phyloP scores from a whole-genome alignment of 2,888 invertebrate genomes.

The Gastrophysa polygoni region DNA sequence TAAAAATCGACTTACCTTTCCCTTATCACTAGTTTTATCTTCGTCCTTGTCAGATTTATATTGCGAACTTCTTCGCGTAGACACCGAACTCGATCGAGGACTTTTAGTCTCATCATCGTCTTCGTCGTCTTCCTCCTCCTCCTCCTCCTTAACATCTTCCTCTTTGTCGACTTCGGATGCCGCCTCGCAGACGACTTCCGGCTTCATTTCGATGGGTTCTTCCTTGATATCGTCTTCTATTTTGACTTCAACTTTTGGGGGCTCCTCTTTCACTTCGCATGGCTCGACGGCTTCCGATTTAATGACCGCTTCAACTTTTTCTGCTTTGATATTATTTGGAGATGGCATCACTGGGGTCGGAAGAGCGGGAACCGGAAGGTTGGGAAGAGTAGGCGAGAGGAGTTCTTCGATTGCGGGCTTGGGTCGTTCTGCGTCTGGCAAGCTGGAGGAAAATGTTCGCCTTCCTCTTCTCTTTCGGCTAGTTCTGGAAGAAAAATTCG shows the following conservation, averaged over 20 bases:
- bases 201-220: slow-evolving; percentile 32
- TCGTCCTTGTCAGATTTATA: slow-evolving; percentile 47
- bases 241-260: slow-evolving; percentile 20
- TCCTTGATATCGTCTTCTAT: slow-evolving; percentile 27
- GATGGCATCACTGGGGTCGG: slow-evolving; percentile 15
- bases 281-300: slow-evolving; percentile 29
- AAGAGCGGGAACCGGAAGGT: slow-evolving; percentile 24
- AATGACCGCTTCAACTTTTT: slow-evolving; percentile 19
- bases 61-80: slow-evolving; percentile 48
- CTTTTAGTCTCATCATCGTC: slow-evolving; percentile 37
- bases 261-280: slow-evolving; percentile 48
- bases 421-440: slow-evolving; percentile 33
- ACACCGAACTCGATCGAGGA: slow-evolving; percentile 44
- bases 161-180: slow-evolving; percentile 25
- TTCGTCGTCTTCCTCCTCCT: slow-evolving; percentile 17
- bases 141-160: slow-evolving; percentile 18
- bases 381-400: slow-evolving; percentile 31
- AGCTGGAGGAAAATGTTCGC: slow-evolving; percentile 48
- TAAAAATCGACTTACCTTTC: background rate
- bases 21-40: slow-evolving; percentile 24
- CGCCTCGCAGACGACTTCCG: slow-evolving; percentile 19
- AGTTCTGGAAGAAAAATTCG: too few species aligned
- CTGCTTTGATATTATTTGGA: slow-evolving; percentile 33
- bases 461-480: slow-evolving; percentile 48
- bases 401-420: slow-evolving; percentile 33